phyloP scores from a whole-genome alignment of 2,888 invertebrate species.

The Dusona sp. region DNA sequence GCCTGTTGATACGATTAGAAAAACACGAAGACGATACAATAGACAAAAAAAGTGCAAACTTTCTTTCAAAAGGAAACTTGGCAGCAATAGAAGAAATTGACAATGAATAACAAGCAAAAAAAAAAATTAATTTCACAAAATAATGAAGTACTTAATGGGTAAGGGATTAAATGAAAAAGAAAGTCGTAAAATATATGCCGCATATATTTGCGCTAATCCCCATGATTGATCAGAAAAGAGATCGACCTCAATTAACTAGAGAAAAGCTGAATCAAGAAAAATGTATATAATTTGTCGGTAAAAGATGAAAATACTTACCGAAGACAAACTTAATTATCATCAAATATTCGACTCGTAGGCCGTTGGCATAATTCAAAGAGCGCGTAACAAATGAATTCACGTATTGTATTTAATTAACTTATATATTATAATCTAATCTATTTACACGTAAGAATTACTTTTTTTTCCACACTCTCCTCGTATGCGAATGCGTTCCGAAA shows the following conservation, averaged over 20 bases:
- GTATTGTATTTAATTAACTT: constrained; percentile 75
- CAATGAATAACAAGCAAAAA: not conserved
- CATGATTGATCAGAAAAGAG: constrained; percentile 39
- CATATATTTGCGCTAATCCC: constrained; percentile 1
- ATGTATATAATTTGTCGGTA: constrained; percentile 2
- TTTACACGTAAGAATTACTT: constrained; percentile 74
- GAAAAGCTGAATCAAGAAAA: not conserved
- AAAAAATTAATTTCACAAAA: not conserved
- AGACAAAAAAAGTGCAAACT: not conserved
- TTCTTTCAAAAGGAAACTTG: not conserved
- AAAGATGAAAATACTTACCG: constrained; percentile 53
- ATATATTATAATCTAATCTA: constrained; percentile 78
- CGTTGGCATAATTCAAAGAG: constrained; percentile 66
- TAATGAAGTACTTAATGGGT: not conserved
- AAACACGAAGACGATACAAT: not conserved
- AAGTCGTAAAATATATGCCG: not conserved
- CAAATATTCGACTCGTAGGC: constrained; percentile 55
- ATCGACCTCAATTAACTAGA: constrained; percentile 5
- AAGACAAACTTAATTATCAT: constrained; percentile 56
- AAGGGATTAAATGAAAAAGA: not conserved
- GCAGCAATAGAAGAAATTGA: not conserved
- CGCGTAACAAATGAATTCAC: constrained; percentile 41
- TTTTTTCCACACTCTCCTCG: constrained; percentile 47
- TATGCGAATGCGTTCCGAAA: constrained; percentile 73
- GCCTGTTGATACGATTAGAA: constrained; percentile 68